Conservation (phyloP, 2,888 invertebrate species). For the Caenorhabditis wallacei region DNA sequence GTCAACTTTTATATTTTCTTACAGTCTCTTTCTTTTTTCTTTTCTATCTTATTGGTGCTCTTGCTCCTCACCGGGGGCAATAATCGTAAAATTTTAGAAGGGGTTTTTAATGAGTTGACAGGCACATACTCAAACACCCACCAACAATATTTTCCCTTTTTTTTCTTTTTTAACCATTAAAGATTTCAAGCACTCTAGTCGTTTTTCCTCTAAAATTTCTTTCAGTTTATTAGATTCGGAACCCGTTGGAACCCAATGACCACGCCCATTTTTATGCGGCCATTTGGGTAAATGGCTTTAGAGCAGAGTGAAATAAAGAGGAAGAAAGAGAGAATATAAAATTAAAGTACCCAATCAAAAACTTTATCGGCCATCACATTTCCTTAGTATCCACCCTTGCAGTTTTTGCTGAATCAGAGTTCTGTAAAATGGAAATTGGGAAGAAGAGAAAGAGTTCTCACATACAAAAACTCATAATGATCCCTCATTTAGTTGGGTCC, state of each 20-base stretch:
- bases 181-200: conserved; percentile 6
- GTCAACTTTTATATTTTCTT: conserved; percentile 45
- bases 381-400: conserved; percentile 48
- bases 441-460: conserved; percentile 15
- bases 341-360: conserved; percentile 66
- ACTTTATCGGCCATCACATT: conserved; percentile 64
- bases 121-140: conserved; percentile 31
- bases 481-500: conserved; percentile 36
- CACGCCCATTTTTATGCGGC: conserved; percentile 62
- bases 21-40: conserved; percentile 13
- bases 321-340: conserved; percentile 54
- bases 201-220: conserved; percentile 31
- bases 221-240: conserved; percentile 49
- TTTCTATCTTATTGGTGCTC: conserved; percentile 29
- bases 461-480: conserved; percentile 39
- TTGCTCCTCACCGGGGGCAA: conserved; percentile 55
- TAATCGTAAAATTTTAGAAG: conserved; percentile 56
- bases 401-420: conserved; percentile 23
- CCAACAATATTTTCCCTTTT: conserved; percentile 1
- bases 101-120: conserved; percentile 62
- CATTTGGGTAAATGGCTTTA: conserved; percentile 65
- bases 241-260: conserved; percentile 39
- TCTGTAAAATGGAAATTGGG: conserved; percentile 23
- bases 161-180: neutral
- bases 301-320: conserved; percentile 22